Evolutionary conservation across 92 coral and sea anemone genomes (phyloP).

Genomic region (Epizoanthus ramosus): DNA sequence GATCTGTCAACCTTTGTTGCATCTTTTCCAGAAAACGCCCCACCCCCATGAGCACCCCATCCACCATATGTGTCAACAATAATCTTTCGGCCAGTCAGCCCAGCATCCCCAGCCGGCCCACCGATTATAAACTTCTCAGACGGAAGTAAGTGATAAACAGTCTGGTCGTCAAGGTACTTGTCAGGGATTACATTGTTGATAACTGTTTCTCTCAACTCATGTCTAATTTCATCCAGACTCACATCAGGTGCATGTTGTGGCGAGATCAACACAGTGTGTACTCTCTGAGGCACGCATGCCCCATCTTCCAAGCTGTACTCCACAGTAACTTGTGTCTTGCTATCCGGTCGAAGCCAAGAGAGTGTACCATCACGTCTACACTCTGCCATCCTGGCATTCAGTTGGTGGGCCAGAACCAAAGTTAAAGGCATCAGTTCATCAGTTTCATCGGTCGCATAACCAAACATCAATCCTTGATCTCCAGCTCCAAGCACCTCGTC

Average conservation of each 20-base stretch:
- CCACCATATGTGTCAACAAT: conserved; percentile 94
- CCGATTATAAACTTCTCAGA: conserved; percentile 72
- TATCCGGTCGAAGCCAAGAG: conserved; percentile 87
- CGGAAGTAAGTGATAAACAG: conserved; percentile 77
- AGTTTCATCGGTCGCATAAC: conserved; percentile 88
- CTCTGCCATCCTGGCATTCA: conserved; percentile 68
- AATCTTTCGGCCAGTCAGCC: conserved; percentile 90
- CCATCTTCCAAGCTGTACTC: conserved; percentile 75
- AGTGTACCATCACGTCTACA: conserved; percentile 68
- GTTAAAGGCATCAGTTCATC: conserved; percentile 85
- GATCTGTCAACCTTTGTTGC: conserved; percentile 89
- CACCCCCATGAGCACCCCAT: conserved; percentile 96
- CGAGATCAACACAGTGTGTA: conserved; percentile 77
- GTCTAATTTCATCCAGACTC: conserved; percentile 72
- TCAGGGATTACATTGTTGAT: conserved; percentile 69
- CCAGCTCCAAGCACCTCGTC: conserved; percentile 85
- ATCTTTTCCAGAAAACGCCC: conserved; percentile 93
- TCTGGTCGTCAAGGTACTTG: conserved; percentile 79
- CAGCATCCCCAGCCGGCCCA: conserved; percentile 86
- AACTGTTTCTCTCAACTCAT: conserved; percentile 64
- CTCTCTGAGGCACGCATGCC: conserved; percentile 77
- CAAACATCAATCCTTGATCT: conserved; percentile 92
- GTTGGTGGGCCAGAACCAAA: conserved; percentile 75
- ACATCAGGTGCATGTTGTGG: conserved; percentile 69
- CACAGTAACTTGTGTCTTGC: conserved; percentile 87